Evolutionary conservation across 2,888 invertebrate species (phyloP).

Genomic region (Lymantria monacha): DNA sequence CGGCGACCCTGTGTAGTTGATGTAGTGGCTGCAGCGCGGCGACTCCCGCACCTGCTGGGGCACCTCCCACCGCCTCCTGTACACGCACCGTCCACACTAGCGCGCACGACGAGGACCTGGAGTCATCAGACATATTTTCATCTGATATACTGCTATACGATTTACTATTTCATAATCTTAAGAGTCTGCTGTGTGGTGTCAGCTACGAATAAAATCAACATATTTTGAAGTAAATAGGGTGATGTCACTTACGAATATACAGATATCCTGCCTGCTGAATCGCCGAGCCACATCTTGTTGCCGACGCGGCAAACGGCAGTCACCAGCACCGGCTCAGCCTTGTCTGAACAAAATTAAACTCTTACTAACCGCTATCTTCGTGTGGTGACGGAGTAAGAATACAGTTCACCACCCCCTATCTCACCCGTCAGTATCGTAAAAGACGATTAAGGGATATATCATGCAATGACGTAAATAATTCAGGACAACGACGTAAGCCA

Average conservation of each 20-base stretch:
- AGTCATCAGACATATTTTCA: background rate
- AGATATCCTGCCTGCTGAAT: conserved; percentile 91
- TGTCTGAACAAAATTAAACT: conserved; percentile 37
- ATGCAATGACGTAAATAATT: too few species aligned
- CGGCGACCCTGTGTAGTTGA: conserved; percentile 87
- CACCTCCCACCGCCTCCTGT: conserved; percentile 84
- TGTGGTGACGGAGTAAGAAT: too few species aligned
- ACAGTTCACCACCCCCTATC: too few species aligned
- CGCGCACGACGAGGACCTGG: conserved; percentile 37
- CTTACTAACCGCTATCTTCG: background rate
- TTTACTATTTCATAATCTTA: too few species aligned
- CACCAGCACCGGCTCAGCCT: conserved; percentile 80
- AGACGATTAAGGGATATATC: too few species aligned
- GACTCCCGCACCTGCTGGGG: conserved; percentile 84
- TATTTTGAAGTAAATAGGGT: too few species aligned
- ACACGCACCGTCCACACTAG: conserved; percentile 55
- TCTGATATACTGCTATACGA: too few species aligned
- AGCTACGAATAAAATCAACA: too few species aligned
- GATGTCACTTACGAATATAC: conserved; percentile 85
- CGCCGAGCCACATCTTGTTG: conserved; percentile 93
- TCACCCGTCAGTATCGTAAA: too few species aligned
- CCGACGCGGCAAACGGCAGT: conserved; percentile 90
- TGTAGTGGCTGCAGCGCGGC: conserved; percentile 86
- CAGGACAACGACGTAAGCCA: too few species aligned
- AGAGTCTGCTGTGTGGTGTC: too few species aligned